These are phyloP conservation scores for Toxonevra muliebris DNA, from an alignment of 2,888 invertebrate species.

Conservation along the genomic window DNA sequence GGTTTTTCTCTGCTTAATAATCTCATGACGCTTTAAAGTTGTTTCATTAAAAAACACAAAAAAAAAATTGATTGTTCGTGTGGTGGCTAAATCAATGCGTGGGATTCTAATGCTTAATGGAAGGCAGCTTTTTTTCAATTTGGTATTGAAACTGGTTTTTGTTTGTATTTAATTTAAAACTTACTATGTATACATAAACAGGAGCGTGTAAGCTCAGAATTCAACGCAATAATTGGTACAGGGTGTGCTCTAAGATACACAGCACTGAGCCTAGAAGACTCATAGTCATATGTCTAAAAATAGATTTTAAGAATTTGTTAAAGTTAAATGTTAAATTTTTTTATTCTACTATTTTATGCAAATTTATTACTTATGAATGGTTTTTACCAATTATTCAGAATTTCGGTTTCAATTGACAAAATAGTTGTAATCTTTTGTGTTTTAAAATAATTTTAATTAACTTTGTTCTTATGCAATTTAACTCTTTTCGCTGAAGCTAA, in stretches of 20 bases:
- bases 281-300: too few species aligned
- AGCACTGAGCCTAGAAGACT: too few species aligned
- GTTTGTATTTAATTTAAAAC: neutral
- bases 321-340: too few species aligned
- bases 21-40: constrained; percentile 16
- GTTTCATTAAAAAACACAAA: constrained; percentile 1
- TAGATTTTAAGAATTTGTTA: too few species aligned
- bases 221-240: neutral
- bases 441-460: too few species aligned
- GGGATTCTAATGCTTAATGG: constrained; percentile 32
- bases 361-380: too few species aligned
- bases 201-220: neutral
- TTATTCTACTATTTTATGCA: too few species aligned
- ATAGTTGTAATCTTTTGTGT: too few species aligned
- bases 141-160: neutral
- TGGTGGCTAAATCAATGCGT: constrained; percentile 15
- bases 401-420: too few species aligned
- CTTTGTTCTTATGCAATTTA: too few species aligned
- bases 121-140: neutral
- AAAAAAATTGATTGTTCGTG: neutral
- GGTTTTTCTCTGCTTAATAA: constrained; percentile 18
- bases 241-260: neutral
- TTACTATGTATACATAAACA: neutral
- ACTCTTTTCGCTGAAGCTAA: too few species aligned
- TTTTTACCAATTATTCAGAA: too few species aligned